Conservation (phyloP, 1,140 invertebrate genomes). For the Amphibalanus amphitrite region DNA sequence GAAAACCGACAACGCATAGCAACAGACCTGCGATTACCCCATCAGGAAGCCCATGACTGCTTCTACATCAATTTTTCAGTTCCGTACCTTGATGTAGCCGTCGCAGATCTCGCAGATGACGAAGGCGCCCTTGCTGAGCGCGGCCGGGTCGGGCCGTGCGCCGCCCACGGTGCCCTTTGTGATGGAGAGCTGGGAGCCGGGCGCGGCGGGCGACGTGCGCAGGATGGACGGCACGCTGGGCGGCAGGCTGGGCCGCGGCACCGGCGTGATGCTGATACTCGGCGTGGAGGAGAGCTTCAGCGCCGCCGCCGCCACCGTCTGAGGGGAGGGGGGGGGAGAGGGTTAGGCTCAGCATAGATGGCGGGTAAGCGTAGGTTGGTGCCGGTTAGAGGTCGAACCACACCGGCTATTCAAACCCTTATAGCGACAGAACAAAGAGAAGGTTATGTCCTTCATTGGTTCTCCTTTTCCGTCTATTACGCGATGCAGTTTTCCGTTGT, state of each 20-base stretch:
- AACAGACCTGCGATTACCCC: no score
- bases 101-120: constrained; percentile 92
- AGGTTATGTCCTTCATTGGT: no score
- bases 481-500: no score
- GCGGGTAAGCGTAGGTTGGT: no score
- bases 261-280: constrained; percentile 76
- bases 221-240: constrained; percentile 10
- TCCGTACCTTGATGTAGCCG: constrained; percentile 63
- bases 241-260: constrained; percentile 43
- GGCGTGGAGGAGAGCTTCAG: constrained; percentile 28
- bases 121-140: constrained; percentile 32
- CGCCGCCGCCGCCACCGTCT: constrained; percentile 1
- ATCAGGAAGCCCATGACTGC: no score
- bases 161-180: constrained; percentile 25
- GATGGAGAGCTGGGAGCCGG: constrained; percentile 6
- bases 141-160: constrained; percentile 9
- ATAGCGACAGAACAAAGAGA: no score
- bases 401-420: no score
- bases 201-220: background rate
- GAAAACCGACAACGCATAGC: no score
- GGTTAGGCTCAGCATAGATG: no score
- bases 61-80: no score
- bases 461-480: no score
- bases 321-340: background rate
- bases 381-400: no score